Evolutionary conservation across 2,888 invertebrate genomes (phyloP).

Genomic region (Aspidiotus destructor): DNA sequence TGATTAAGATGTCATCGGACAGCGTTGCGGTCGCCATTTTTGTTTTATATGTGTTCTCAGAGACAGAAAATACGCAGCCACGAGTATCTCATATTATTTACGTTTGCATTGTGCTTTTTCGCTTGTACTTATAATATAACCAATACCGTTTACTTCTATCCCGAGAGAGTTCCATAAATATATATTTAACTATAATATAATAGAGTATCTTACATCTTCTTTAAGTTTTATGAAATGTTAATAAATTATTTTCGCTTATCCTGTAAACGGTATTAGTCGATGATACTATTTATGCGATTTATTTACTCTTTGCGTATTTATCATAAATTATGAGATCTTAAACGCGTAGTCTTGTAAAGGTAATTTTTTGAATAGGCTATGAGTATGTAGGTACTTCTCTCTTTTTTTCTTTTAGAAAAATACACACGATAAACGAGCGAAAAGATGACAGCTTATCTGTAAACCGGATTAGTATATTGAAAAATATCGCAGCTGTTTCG

Average conservation of each 20-base stretch:
- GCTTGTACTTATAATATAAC: constrained; percentile 25
- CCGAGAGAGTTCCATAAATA: constrained; percentile 23
- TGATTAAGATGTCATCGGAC: constrained; percentile 32
- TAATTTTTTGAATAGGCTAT: background rate
- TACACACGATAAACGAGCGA: background rate
- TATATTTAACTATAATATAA: constrained; percentile 22
- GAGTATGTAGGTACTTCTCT: background rate
- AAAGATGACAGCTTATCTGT: background rate
- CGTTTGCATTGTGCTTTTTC: constrained; percentile 28
- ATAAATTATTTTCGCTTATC: constrained; percentile 30
- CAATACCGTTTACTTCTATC: too few species aligned
- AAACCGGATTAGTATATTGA: background rate
- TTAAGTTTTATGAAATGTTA: constrained; percentile 32
- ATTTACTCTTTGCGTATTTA: constrained; percentile 20
- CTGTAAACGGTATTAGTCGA: constrained; percentile 24
- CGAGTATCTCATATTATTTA: constrained; percentile 27
- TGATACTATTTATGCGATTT: constrained; percentile 29
- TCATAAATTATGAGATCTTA: constrained; percentile 15
- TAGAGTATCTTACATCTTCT: constrained; percentile 28
- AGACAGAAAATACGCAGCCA: constrained; percentile 17
- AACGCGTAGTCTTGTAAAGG: background rate
- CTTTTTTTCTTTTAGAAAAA: too few species aligned
- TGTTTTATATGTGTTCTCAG: constrained; percentile 28
- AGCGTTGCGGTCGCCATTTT: constrained; percentile 30
- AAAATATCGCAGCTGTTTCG: background rate